Evolutionary conservation across 2,113 vertebrate species (phyloP).

Genomic region (Garra rufa): DNA sequence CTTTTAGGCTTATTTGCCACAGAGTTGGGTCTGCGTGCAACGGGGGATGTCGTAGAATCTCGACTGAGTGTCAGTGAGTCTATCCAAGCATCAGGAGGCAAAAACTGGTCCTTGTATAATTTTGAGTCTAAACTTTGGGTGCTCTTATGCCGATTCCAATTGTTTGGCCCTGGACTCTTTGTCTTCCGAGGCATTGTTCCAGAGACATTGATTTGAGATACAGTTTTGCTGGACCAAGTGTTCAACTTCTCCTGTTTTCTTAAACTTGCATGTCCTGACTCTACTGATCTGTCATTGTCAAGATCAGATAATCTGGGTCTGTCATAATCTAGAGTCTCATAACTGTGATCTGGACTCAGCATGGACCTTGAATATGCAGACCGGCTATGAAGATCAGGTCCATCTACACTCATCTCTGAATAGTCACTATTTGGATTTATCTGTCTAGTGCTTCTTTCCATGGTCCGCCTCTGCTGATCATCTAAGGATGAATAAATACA

Average conservation of each 20-base stretch:
- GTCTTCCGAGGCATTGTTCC: slow-evolving; percentile 47
- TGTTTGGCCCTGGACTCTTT: slow-evolving; percentile 48
- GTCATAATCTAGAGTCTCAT: slow-evolving; percentile 21
- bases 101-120: slow-evolving; percentile 62
- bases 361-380: slow-evolving; percentile 49
- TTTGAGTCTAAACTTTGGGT: slow-evolving; percentile 69
- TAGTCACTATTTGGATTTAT: slow-evolving; percentile 50
- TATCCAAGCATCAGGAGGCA: slow-evolving; percentile 75
- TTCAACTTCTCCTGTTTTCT: slow-evolving; percentile 26
- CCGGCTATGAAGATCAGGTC: slow-evolving; percentile 63
- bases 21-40: slow-evolving; percentile 31
- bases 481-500: slow-evolving; percentile 23
- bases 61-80: slow-evolving; percentile 70
- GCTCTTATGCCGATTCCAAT: slow-evolving; percentile 58
- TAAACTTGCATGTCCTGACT: slow-evolving; percentile 9
- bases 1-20: background rate
- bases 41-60: slow-evolving; percentile 56
- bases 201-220: slow-evolving; percentile 29
- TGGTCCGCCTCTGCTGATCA: background rate
- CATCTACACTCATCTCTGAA: slow-evolving; percentile 80
- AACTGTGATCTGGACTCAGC: slow-evolving; percentile 13
- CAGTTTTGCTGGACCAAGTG: slow-evolving; percentile 38
- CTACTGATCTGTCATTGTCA: background rate
- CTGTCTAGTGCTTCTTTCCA: slow-evolving; percentile 23
- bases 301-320: slow-evolving; percentile 39